These are phyloP conservation scores for Hippolais icterina DNA, from an alignment of 2,113 vertebrate genomes.

Conservation along the genomic window DNA sequence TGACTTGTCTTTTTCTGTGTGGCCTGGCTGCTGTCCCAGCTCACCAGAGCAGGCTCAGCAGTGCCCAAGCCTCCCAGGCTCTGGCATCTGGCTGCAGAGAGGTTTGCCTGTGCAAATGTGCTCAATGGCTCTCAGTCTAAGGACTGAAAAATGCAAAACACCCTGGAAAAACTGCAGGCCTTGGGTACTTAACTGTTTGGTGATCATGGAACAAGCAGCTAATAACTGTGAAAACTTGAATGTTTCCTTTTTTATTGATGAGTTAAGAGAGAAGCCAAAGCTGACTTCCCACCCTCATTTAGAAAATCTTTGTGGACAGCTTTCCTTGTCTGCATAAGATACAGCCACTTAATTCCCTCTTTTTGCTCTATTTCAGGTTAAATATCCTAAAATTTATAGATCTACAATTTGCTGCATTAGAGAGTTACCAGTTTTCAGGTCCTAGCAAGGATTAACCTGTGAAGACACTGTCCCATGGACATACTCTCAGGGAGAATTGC, in stretches of 20 bases:
- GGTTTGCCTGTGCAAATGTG: background rate
- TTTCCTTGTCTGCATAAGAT: background rate
- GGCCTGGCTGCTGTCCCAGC: background rate
- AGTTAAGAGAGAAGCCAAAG: background rate
- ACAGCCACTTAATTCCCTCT: background rate
- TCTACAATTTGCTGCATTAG: background rate
- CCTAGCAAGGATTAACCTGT: background rate
- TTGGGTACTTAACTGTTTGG: background rate
- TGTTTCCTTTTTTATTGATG: background rate
- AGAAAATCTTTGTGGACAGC: background rate
- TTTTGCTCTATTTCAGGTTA: background rate
- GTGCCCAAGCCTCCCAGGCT: background rate
- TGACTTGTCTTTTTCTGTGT: constrained; percentile 10
- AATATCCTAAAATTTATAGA: background rate
- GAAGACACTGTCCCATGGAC: background rate
- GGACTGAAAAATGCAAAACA: background rate
- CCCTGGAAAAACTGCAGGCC: background rate
- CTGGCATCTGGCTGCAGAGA: background rate
- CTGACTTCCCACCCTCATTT: background rate
- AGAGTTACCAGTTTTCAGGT: background rate
- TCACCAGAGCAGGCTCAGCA: background rate
- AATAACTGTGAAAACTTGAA: background rate
- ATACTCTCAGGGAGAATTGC: background rate
- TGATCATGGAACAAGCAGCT: background rate
- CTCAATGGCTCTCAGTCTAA: background rate